phyloP scores from a whole-genome alignment of 2,888 invertebrate species.

The Blomia tropicalis region DNA sequence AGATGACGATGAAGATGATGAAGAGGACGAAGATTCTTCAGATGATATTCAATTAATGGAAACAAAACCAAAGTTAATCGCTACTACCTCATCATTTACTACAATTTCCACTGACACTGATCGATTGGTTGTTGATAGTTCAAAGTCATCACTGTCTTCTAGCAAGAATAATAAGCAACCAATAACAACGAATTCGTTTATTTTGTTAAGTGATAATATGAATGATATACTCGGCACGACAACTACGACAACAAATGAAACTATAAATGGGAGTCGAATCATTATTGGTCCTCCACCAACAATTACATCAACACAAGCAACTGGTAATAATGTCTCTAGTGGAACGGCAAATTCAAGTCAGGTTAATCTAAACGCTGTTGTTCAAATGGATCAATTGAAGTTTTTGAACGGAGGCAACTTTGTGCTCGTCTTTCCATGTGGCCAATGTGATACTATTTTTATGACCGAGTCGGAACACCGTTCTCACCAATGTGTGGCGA shows the following conservation, averaged over 20 bases:
- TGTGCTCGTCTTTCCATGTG: not conserved
- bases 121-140: too few species aligned
- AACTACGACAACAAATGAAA: not conserved
- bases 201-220: not conserved
- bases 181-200: too few species aligned
- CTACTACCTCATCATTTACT: not conserved
- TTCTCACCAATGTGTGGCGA: not conserved
- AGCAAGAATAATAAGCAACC: too few species aligned
- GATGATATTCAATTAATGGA: not conserved
- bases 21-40: not conserved
- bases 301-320: not conserved
- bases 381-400: not conserved
- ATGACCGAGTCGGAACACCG: not conserved
- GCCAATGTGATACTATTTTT: not conserved
- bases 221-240: not conserved
- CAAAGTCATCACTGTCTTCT: too few species aligned
- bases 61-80: not conserved
- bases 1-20: not conserved
- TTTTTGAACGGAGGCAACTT: not conserved
- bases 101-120: too few species aligned
- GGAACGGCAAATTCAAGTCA: too few species aligned
- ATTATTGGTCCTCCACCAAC: conserved; percentile 4
- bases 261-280: not conserved
- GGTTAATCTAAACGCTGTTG: too few species aligned
- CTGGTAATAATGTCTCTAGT: too few species aligned